These are phyloP conservation scores for Carcina quercana DNA, from an alignment of 2,888 invertebrate species.

Conservation along the genomic window DNA sequence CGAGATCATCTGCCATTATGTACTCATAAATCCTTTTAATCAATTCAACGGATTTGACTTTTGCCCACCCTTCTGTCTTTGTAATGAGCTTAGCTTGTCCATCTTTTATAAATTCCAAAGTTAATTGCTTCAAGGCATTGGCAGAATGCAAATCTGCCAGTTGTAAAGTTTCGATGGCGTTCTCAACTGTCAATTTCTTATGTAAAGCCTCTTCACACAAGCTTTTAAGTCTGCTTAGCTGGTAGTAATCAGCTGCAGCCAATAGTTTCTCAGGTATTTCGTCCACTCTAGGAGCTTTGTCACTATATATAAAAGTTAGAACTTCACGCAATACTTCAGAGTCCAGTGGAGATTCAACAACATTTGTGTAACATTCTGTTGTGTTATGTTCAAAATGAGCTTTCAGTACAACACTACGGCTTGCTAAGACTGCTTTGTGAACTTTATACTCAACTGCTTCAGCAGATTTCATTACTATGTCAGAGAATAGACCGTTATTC, in stretches of 20 bases:
- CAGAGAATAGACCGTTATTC: constrained; percentile 52
- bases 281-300: constrained; percentile 57
- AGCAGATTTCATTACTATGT: constrained; percentile 55
- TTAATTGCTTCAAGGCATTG: constrained; percentile 42
- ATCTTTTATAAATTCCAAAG: constrained; percentile 61
- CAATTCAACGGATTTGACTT: constrained; percentile 53
- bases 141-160: constrained; percentile 62
- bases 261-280: constrained; percentile 59
- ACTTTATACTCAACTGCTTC: constrained; percentile 54
- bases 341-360: constrained; percentile 54
- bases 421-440: constrained; percentile 59
- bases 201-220: constrained; percentile 61
- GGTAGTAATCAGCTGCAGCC: constrained; percentile 63
- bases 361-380: constrained; percentile 51
- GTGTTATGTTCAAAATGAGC: constrained; percentile 66
- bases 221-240: constrained; percentile 51
- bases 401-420: constrained; percentile 56
- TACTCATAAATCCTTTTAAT: constrained; percentile 62
- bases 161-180: constrained; percentile 59
- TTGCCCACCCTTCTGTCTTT: constrained; percentile 58
- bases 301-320: constrained; percentile 57
- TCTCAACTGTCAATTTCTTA: constrained; percentile 57
- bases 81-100: constrained; percentile 59
- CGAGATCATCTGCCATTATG: constrained; percentile 53
- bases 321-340: constrained; percentile 54